Conservation (phyloP, 2,888 invertebrate species). For the Rotaria magnacalcarata region DNA sequence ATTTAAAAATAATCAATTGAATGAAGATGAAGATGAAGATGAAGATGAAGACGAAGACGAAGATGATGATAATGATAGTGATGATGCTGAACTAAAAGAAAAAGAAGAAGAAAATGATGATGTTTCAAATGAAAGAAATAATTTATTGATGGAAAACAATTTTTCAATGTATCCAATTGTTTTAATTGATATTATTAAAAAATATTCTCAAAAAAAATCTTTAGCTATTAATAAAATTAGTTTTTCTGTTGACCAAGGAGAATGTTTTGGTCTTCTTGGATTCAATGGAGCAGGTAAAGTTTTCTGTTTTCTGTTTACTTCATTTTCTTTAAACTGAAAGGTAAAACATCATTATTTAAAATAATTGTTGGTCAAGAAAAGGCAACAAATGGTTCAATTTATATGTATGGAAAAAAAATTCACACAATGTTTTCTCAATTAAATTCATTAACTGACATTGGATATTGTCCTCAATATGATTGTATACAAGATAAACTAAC, state of each 20-base stretch:
- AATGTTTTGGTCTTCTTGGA: slow-evolving; percentile 3
- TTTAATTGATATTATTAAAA: background rate
- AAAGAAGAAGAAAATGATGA: background rate
- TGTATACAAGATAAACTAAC: slow-evolving; percentile 50
- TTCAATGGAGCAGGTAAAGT: slow-evolving; percentile 21
- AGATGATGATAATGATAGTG: background rate
- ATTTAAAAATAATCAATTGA: background rate
- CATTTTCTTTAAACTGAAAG: background rate
- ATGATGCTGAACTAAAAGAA: no score
- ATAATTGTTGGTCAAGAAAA: slow-evolving; percentile 59
- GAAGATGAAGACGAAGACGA: background rate
- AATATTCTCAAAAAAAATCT: background rate
- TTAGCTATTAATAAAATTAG: background rate
- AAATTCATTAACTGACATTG: background rate
- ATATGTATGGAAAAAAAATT: slow-evolving; percentile 23
- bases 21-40: background rate
- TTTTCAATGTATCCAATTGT: background rate
- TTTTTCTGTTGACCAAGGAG: background rate
- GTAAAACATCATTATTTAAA: slow-evolving; percentile 46
- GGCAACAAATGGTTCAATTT: slow-evolving; percentile 38
- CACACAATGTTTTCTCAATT: background rate
- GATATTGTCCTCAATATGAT: slow-evolving; percentile 49
- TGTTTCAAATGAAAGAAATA: background rate
- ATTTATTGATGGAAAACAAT: background rate
- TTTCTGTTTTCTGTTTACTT: no score